Evolutionary conservation across 2,113 vertebrate genomes (phyloP).

Genomic region (Muscicapa adusta): DNA sequence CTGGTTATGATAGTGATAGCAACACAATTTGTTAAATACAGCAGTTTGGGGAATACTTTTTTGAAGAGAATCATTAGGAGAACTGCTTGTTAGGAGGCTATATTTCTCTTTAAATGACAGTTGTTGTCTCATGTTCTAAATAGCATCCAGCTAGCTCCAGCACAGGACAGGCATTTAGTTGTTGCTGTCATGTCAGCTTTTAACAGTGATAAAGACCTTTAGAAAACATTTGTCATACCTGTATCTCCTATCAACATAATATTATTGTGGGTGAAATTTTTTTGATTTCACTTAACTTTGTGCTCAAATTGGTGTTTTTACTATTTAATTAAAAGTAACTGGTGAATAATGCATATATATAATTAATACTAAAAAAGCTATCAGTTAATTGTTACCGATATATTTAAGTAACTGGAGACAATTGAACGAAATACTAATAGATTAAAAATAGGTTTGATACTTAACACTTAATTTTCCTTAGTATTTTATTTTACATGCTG

Average conservation of each 20-base stretch:
- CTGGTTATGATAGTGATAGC: not conserved
- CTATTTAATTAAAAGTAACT: not conserved
- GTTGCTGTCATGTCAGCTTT: not conserved
- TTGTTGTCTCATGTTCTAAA: not conserved
- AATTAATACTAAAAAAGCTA: not conserved
- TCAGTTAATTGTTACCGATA: not conserved
- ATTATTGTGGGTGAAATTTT: not conserved
- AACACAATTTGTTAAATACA: not conserved
- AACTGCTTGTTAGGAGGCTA: not conserved
- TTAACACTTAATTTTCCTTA: not conserved
- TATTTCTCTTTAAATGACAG: not conserved
- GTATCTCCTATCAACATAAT: rapidly evolving
- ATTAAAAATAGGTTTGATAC: not conserved
- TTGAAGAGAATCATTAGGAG: not conserved
- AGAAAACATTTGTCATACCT: not conserved
- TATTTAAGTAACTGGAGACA: not conserved
- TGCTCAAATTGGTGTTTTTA: not conserved
- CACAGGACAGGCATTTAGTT: not conserved
- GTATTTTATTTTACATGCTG: not conserved
- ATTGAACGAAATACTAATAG: not conserved
- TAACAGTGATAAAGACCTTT: not conserved
- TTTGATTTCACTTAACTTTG: not conserved
- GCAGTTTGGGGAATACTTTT: not conserved
- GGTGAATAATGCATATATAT: not conserved
- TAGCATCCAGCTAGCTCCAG: not conserved